phyloP scores from a whole-genome alignment of 2,888 invertebrate species.

The Macrosoma leucophasiata region DNA sequence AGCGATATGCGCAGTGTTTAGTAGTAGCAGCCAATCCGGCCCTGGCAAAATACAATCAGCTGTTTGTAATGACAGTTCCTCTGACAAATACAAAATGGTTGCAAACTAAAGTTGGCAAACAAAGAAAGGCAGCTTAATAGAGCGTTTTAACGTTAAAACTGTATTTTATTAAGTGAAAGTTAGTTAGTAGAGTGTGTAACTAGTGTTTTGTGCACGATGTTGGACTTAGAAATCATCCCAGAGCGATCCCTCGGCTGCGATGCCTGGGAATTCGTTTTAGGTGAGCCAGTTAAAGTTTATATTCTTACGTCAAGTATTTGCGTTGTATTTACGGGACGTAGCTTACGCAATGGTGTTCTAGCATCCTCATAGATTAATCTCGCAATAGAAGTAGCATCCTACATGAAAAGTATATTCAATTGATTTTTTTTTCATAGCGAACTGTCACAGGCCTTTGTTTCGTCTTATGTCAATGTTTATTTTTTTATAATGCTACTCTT shows the following conservation, averaged over 20 bases:
- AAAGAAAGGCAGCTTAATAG: constrained; percentile 73
- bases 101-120: constrained; percentile 76
- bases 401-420: constrained; percentile 40
- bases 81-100: constrained; percentile 77
- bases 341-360: constrained; percentile 64
- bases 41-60: constrained; percentile 73
- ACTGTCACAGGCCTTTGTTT: constrained; percentile 64
- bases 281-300: constrained; percentile 75
- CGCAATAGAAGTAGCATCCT: constrained; percentile 19
- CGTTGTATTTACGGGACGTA: constrained; percentile 63
- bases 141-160: constrained; percentile 56
- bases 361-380: constrained; percentile 18
- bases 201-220: constrained; percentile 84
- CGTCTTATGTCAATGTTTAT: constrained; percentile 45
- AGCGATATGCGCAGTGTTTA: no score
- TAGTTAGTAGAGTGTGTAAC: constrained; percentile 85
- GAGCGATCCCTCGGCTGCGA: constrained; percentile 97
- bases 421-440: constrained; percentile 55
- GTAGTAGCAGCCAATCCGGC: no score
- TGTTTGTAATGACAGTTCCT: constrained; percentile 76
- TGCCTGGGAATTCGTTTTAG: constrained; percentile 98
- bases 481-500: constrained; percentile 63
- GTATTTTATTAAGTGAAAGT: constrained; percentile 62
- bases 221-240: constrained; percentile 97
- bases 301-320: constrained; percentile 70